Conservation (phyloP, 1,140 invertebrate genomes). For the Calycopis cecrops region DNA sequence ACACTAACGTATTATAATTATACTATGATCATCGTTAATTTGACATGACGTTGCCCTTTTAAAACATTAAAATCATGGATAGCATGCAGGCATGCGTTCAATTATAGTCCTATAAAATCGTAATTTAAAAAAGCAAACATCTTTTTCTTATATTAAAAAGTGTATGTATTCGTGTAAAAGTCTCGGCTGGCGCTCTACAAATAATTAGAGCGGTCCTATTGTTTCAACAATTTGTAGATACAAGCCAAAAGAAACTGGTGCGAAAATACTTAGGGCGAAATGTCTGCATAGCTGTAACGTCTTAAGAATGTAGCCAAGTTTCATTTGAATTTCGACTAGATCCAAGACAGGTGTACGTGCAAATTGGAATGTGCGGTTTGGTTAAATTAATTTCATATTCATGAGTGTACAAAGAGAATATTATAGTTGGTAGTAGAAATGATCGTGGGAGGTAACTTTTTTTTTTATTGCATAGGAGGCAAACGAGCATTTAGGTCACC, state of each 20-base stretch:
- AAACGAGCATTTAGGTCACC: no score
- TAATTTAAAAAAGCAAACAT: not conserved
- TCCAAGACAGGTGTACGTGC: not conserved
- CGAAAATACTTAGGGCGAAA: not conserved
- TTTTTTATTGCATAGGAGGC: no score
- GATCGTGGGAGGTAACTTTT: no score
- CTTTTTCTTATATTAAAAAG: not conserved
- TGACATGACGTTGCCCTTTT: no score
- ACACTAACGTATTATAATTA: no score
- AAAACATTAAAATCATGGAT: no score
- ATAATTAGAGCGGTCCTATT: slow-evolving; percentile 2
- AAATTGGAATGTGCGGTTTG: no score
- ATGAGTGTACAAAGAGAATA: no score
- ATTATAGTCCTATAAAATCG: not conserved
- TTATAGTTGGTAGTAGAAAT: no score
- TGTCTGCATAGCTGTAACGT: not conserved
- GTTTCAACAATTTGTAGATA: slow-evolving; percentile 7
- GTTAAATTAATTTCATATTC: no score
- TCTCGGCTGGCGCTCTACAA: not conserved
- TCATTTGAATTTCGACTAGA: not conserved
- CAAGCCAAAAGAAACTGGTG: slow-evolving; percentile 6
- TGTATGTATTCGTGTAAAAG: not conserved
- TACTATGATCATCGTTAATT: no score
- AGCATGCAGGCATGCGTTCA: no score
- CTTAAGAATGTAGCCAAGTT: slow-evolving; percentile 1